phyloP scores from a whole-genome alignment of 2,888 invertebrate species.

The Xestia ashworthii region DNA sequence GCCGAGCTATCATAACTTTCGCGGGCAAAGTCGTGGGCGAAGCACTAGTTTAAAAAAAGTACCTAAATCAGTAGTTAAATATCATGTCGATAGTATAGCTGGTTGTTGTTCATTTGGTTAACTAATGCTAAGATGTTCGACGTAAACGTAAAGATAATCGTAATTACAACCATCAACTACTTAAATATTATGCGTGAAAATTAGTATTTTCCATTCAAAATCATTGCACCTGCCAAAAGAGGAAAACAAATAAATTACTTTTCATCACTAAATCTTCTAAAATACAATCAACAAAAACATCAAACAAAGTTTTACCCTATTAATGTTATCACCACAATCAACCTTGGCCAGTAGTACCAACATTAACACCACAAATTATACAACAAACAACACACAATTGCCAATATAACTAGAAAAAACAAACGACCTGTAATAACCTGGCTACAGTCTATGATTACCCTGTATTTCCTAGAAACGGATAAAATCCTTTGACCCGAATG shows the following conservation, averaged over 20 bases:
- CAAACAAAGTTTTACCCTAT: neutral
- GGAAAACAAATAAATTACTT: too few relatives aligned
- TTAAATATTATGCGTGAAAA: too few relatives aligned
- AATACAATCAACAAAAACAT: neutral
- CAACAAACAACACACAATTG: constrained; percentile 22
- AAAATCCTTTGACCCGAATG: constrained; percentile 50
- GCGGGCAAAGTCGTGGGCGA: too few relatives aligned
- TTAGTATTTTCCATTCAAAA: neutral
- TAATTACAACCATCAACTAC: too few relatives aligned
- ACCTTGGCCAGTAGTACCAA: constrained; percentile 17
- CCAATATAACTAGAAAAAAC: constrained; percentile 19
- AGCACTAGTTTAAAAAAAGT: too few relatives aligned
- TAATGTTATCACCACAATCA: neutral
- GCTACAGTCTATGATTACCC: constrained; percentile 20
- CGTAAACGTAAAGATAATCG: too few relatives aligned
- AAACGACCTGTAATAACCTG: constrained; percentile 21
- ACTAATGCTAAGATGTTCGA: too few relatives aligned
- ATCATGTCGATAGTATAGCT: too few relatives aligned
- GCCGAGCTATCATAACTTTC: too few relatives aligned
- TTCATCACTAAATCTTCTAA: neutral
- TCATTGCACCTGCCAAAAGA: neutral
- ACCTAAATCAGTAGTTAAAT: too few relatives aligned
- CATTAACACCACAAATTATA: constrained; percentile 20
- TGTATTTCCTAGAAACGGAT: constrained; percentile 49
- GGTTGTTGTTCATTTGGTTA: too few relatives aligned